A percentile compares a stretch with the other conserved stretches of the same genome.
Evolutionary conservation across 2,888 invertebrate species (phyloP).

Genomic region (Philhelius pedissequus): DNA sequence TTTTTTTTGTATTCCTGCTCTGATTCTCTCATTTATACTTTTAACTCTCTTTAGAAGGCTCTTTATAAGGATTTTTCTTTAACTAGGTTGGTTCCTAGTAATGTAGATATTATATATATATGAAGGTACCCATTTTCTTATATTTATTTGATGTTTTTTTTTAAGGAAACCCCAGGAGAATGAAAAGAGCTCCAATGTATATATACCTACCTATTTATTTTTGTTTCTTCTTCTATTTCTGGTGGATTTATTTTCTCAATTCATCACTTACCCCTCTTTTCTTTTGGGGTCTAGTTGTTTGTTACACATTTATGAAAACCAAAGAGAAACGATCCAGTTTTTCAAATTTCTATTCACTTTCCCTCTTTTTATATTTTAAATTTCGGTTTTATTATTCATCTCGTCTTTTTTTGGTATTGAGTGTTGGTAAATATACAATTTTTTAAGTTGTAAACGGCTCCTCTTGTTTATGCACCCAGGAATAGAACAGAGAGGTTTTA

Average conservation of each 20-base stretch:
- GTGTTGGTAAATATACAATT: neutral
- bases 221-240: neutral
- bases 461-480: neutral
- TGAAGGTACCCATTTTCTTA: neutral
- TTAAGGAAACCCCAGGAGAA: slow-evolving; percentile 25
- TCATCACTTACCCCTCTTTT: slow-evolving; percentile 29
- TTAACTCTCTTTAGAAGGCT: slow-evolving; percentile 59
- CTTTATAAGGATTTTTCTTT: slow-evolving; percentile 16
- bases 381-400: slow-evolving; percentile 36
- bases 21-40: slow-evolving; percentile 41
- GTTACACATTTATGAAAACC: neutral
- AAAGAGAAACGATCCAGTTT: slow-evolving; percentile 48
- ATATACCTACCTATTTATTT: too few species aligned
- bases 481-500: slow-evolving; percentile 1
- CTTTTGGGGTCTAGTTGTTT: neutral
- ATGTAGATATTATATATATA: neutral
- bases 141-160: neutral
- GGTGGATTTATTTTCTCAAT: slow-evolving; percentile 3
- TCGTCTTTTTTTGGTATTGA: neutral
- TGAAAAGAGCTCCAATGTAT: slow-evolving; percentile 32
- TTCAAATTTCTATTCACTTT: slow-evolving; percentile 35
- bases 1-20: slow-evolving; percentile 14
- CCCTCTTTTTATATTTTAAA: slow-evolving; percentile 44
- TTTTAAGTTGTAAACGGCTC: slow-evolving; percentile 2
- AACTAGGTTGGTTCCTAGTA: too few species aligned